Evolutionary conservation across 2,888 invertebrate species (phyloP).

Genomic region (Xylota sylvarum): DNA sequence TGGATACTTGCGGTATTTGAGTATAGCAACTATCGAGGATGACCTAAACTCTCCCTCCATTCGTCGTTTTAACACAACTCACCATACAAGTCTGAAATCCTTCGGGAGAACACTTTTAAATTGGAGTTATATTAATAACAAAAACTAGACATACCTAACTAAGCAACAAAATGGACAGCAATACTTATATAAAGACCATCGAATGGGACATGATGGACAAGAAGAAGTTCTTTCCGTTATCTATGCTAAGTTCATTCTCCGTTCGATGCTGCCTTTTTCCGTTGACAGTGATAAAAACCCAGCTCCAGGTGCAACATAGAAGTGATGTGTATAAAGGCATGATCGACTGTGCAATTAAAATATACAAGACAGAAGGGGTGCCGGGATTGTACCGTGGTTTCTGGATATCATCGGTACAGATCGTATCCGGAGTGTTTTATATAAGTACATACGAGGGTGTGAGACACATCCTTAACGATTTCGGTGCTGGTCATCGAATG

Average conservation of each 20-base stretch:
- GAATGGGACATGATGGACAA: constrained; percentile 99
- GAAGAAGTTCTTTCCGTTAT: constrained; percentile 95
- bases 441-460: constrained; percentile 97
- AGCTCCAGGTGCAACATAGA: constrained; percentile 93
- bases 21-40: constrained; percentile 46
- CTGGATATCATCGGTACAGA: constrained; percentile 96
- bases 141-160: constrained; percentile 15
- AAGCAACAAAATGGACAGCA: constrained; percentile 78
- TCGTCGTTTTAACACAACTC: constrained; percentile 2
- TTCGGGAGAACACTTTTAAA: constrained; percentile 19
- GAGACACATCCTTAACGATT: constrained; percentile 90
- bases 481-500: constrained; percentile 82
- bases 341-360: constrained; percentile 95
- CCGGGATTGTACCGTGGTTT: constrained; percentile 96
- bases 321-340: constrained; percentile 94
- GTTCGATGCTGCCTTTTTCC: constrained; percentile 93
- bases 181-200: constrained; percentile 90
- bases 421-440: constrained; percentile 94
- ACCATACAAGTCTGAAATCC: constrained; percentile 53
- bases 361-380: constrained; percentile 93
- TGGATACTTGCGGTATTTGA: constrained; percentile 40
- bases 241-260: constrained; percentile 90
- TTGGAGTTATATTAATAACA: constrained; percentile 14
- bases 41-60: constrained; percentile 52
- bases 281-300: constrained; percentile 96